A percentile compares a stretch with the other conserved stretches of the same genome.
Conservation (phyloP, 2,797 vertebrate species). For the Balearica regulorum region DNA sequence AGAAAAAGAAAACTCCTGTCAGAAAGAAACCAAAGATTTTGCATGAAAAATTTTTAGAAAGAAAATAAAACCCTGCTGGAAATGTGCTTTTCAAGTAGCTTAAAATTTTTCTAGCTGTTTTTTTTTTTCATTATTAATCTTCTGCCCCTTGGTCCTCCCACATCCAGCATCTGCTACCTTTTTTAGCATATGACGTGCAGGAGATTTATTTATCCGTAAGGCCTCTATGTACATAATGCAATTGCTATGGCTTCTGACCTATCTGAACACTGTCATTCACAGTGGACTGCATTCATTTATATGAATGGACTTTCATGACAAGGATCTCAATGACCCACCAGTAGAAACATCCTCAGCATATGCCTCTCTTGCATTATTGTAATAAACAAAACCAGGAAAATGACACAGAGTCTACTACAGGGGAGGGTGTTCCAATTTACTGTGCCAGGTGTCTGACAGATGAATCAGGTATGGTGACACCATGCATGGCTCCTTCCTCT, state of each 20-base stretch:
- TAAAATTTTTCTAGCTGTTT: neutral
- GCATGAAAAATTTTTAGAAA: neutral
- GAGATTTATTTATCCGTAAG: neutral
- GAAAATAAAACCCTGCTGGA: neutral
- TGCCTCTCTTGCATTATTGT: neutral
- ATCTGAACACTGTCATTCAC: neutral
- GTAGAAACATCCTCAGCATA: neutral
- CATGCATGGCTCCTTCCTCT: neutral
- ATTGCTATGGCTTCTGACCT: neutral
- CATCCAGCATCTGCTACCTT: constrained; percentile 27
- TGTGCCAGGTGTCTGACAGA: neutral
- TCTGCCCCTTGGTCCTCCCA: neutral
- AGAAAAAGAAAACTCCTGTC: neutral
- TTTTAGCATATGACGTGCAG: neutral
- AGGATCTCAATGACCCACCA: neutral
- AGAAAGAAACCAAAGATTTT: neutral
- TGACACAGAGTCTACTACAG: neutral
- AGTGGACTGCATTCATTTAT: neutral
- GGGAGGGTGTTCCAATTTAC: neutral
- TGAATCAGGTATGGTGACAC: neutral
- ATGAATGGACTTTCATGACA: neutral
- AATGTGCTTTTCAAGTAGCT: neutral
- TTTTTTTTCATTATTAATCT: neutral
- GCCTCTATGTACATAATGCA: neutral
- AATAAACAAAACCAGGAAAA: neutral